Evolutionary conservation across 1,140 invertebrate species (phyloP), one percentile per base, ranked within the genome.

Genomic region (Drosophila setifemur): DNA sequence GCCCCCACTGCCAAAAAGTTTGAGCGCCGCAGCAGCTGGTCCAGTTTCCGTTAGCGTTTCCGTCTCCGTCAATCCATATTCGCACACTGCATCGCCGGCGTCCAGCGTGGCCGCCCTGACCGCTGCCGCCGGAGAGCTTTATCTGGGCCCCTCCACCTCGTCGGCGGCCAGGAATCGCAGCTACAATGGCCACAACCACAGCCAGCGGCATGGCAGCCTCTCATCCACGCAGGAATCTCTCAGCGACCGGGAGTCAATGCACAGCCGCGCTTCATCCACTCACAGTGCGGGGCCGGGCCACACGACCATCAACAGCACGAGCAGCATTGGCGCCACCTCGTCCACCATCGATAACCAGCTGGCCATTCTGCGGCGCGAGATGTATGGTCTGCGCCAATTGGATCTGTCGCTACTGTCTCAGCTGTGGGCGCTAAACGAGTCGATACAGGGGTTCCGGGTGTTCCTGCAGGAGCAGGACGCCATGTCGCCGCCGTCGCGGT

Each of bases 361-460:
- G 73, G 94, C 95, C 2, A 93, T 96, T 60, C 91, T 97, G 29
- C 93, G 96, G 71, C 94, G 95, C 76, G 96, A 97, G 93, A 97
- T 97, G 96, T 96, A 95, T 71, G 95, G 95, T 64, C 91, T 97
- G 1, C 92, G 96, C 7, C 96, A 97, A 83, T 79, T 97, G 88
- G 96, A 97, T 88, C 91, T 97, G 21, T 96, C 96, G 0, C 90
- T 97, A 18, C 91, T 97, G 1, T 96, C 96, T 2, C 96, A 97
- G 90, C 91, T 97, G 50, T 97, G 96, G 96, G 95, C 95, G 0
- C 91, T 97, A 4, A 96, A 96, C 88, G 96, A 97, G 89, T 95
- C 96, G 1, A 96, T 97, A 87, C 95, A 96, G 75, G 95, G 96
- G 53, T 97, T 96, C 91, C 93, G 96, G 9, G 93, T 93, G 44